Conservation (phyloP, 37 sponge, comb jelly and placozoan species). For the Axinella damicornis region DNA sequence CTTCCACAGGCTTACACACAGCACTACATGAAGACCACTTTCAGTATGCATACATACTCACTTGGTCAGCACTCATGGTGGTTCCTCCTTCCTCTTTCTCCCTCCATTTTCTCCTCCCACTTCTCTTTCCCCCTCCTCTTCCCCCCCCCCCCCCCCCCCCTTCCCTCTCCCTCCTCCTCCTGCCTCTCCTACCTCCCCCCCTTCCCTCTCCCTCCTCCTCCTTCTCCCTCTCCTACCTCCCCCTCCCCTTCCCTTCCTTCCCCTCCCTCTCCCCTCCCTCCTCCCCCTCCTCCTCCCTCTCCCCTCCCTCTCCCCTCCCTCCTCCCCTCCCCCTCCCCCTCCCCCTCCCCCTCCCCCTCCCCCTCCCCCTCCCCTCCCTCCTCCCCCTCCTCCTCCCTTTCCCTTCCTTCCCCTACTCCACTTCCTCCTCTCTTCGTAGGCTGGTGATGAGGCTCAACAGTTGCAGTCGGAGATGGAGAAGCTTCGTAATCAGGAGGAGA, state of each 20-base stretch:
- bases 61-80: background rate
- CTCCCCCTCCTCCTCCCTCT: background rate
- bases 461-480: constrained; percentile 46
- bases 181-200: background rate
- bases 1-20: too few relatives aligned
- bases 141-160: background rate
- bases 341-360: background rate
- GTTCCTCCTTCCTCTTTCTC: background rate
- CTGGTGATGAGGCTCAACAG: constrained; percentile 13
- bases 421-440: background rate
- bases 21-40: too few relatives aligned
- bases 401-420: background rate
- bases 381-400: background rate
- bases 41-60: too few relatives aligned
- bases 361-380: background rate
- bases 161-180: background rate
- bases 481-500: constrained; percentile 61
- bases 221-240: too few relatives aligned
- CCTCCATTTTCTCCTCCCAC: background rate
- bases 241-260: background rate
- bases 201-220: background rate
- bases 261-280: background rate
- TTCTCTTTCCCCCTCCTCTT: background rate
- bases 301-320: background rate
- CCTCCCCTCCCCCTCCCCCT: background rate